Evolutionary conservation across 2,113 vertebrate species (phyloP).

Genomic region (Microcebus murinus): DNA sequence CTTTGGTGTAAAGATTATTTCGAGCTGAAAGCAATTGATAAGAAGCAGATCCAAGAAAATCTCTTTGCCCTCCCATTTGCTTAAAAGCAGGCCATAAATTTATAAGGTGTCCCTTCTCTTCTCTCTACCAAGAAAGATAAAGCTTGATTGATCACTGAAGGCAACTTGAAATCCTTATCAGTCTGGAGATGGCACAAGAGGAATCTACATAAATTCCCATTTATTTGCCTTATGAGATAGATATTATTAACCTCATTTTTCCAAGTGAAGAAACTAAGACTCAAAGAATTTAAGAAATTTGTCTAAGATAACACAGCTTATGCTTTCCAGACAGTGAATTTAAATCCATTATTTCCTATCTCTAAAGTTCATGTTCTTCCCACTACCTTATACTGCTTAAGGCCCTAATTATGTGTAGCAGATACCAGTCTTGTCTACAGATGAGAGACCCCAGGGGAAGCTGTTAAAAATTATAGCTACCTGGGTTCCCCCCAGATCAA

Average conservation of each 20-base stretch:
- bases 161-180: neutral
- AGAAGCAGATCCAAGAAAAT: neutral
- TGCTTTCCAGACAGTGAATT: neutral
- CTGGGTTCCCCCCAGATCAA: neutral
- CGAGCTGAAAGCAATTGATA: neutral
- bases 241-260: slow-evolving; percentile 14
- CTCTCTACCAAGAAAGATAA: neutral
- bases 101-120: neutral
- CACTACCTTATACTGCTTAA: neutral
- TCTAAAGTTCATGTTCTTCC: neutral
- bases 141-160: neutral
- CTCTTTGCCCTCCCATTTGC: neutral
- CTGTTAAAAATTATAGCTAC: neutral
- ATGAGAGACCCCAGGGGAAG: neutral
- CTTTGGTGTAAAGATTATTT: neutral
- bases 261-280: slow-evolving; percentile 9
- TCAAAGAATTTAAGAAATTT: slow-evolving; percentile 23
- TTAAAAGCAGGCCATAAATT: neutral
- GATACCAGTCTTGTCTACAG: neutral
- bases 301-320: neutral
- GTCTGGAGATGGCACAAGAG: neutral
- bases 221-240: neutral
- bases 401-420: neutral
- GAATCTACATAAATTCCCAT: neutral
- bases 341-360: neutral